Evolutionary conservation across 2,113 vertebrate genomes (phyloP).

Genomic region (Hipposideros armiger): DNA sequence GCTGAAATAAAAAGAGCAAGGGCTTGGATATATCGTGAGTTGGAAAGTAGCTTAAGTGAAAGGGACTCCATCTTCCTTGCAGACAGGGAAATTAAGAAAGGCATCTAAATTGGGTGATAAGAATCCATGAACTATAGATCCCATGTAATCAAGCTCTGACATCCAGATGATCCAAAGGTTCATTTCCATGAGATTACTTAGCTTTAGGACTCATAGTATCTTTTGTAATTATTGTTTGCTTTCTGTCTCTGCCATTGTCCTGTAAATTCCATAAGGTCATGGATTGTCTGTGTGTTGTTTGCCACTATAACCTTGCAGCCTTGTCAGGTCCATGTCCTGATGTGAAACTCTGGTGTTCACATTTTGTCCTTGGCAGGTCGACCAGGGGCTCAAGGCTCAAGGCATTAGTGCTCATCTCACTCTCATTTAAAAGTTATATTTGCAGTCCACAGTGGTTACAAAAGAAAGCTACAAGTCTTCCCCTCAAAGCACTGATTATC

Average conservation of each 20-base stretch:
- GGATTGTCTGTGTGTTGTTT: background rate
- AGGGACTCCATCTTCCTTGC: conserved; percentile 9
- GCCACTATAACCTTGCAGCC: background rate
- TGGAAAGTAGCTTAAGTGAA: conserved; percentile 30
- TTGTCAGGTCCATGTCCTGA: background rate
- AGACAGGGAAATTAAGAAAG: background rate
- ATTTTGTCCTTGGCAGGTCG: conserved; percentile 9
- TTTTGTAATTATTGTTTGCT: background rate
- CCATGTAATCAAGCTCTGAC: background rate
- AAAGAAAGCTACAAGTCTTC: background rate
- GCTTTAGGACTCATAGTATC: background rate
- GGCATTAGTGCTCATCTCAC: background rate
- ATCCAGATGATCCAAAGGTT: background rate
- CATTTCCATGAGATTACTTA: background rate
- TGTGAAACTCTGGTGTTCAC: background rate
- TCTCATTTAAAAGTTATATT: conserved; percentile 37
- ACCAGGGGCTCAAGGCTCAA: background rate
- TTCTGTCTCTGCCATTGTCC: background rate
- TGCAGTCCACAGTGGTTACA: background rate
- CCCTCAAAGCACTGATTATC: background rate
- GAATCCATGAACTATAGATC: background rate
- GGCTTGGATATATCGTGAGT: background rate
- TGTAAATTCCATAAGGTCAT: background rate
- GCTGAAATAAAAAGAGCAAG: conserved; percentile 42
- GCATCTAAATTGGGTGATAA: background rate